Base-by-base conservation (phyloP, 1,140 invertebrate species). In the Zaprionus camerounensis region DNA sequence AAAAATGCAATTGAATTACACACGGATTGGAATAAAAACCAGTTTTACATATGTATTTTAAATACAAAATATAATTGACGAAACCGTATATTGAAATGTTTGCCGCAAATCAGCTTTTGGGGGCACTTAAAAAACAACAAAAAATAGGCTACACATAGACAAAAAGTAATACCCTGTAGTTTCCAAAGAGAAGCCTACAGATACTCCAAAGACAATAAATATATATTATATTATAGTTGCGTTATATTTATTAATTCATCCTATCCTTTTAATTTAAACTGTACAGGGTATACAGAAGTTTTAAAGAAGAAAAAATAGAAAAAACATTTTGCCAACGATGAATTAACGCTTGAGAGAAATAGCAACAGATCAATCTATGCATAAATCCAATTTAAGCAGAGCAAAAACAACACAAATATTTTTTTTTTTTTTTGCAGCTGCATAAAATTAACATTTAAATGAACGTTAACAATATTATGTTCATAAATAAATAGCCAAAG, bases 1-100 rank as follows among this genome's bases (percentile, higher is more conserved):
- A 31, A 65, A 61, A 12, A 17, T 15, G 26, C 17, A 31, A 41
- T 68, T 46, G 53, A 66, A 71, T 55, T 63, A 22, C 9, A 55
- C 24, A 17, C 2, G 44, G 31, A 38, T 13, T 1, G 24, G 34
- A 20, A 28, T n/a, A 28, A 51, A 51, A 53, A 69, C 20, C 51
- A 51, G 4, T 51, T 13, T 51, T 24, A 51, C 46, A n/a, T 51
- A 24, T 22, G 9, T 24, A 24, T 6, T 24, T 51, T 51, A 24
- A 22, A 51, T 51, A 51, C 24, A 51, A 13, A 51, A 12, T 51
- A 17, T n/a, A 46, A 20, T 51, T 12, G 46, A 12, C 5, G 12
- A 24, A 24, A 41, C 15, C 15, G 15, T 13, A 41, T 41, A 5
- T 1, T 41, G 38, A 5, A 51, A 22, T 20, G 3, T 51, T 51